Conservation (phyloP, 2,797 vertebrate species). For the Toxotes lorentzi region DNA sequence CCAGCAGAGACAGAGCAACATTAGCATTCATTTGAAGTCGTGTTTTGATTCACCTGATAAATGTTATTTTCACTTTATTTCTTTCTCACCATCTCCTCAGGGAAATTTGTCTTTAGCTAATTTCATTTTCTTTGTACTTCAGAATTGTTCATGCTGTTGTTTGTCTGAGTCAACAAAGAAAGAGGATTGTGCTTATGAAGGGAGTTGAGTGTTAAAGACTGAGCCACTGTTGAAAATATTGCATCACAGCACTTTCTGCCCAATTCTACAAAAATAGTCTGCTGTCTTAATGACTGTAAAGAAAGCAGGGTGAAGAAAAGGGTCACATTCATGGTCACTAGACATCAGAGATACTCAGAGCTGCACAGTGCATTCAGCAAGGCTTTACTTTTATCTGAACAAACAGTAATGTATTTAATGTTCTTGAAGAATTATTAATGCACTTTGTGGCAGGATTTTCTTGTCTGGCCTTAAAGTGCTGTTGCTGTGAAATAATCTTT, state of each 20-base stretch:
- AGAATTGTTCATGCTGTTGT: not conserved
- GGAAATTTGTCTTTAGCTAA: too few relatives aligned
- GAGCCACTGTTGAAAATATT: not conserved
- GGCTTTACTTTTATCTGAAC: conserved; percentile 12
- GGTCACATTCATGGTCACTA: not conserved
- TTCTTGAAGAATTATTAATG: conserved; percentile 53
- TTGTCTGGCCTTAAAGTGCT: conserved; percentile 22
- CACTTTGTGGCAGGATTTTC: conserved; percentile 32
- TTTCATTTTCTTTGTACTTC: not conserved
- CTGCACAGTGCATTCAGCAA: not conserved
- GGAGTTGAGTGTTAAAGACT: not conserved
- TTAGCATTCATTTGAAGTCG: not conserved
- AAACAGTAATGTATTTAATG: conserved; percentile 40
- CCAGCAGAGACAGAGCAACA: not conserved
- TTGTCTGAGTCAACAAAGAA: not conserved
- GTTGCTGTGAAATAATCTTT: conserved; percentile 25
- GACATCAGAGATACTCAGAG: not conserved
- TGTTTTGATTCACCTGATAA: too few relatives aligned
- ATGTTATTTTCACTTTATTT: too few relatives aligned
- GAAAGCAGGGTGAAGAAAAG: not conserved
- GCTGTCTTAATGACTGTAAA: conserved; percentile 13
- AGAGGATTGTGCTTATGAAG: not conserved
- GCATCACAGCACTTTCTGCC: not conserved
- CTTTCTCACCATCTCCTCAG: too few relatives aligned
- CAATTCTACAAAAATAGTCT: not conserved